These are phyloP conservation scores for Xiphias gladius DNA, from an alignment of 2,113 vertebrate species.

Conservation along the genomic window DNA sequence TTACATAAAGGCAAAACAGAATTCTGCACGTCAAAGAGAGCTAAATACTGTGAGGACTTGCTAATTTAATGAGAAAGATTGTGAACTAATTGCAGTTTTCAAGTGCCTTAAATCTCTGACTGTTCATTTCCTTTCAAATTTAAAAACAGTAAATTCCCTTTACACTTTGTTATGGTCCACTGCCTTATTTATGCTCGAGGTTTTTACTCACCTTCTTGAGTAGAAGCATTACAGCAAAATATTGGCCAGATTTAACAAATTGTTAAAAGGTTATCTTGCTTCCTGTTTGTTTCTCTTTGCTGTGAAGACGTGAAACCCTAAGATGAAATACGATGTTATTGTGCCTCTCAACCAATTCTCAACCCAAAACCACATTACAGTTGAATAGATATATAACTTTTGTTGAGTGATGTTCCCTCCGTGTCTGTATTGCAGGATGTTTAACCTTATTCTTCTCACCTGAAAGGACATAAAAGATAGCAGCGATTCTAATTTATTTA, in stretches of 20 bases:
- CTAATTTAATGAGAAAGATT: conserved; percentile 24
- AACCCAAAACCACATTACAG: conserved; percentile 48
- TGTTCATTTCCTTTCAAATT: conserved; percentile 23
- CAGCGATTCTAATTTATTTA: conserved; percentile 63
- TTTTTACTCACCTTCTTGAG: conserved; percentile 31
- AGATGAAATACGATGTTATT: conserved; percentile 36
- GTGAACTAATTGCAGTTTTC: conserved; percentile 38
- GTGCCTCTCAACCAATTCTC: conserved; percentile 40
- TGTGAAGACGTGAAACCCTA: neutral
- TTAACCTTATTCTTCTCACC: conserved; percentile 55
- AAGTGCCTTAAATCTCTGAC: conserved; percentile 3
- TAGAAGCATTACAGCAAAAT: neutral
- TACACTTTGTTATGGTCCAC: conserved; percentile 3
- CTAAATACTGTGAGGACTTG: neutral
- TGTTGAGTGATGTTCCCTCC: conserved; percentile 30
- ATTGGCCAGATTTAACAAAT: conserved; percentile 1
- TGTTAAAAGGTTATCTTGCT: conserved; percentile 9
- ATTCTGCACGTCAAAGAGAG: conserved; percentile 23
- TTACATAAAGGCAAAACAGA: conserved; percentile 17
- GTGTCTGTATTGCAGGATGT: conserved; percentile 26
- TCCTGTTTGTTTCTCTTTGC: neutral
- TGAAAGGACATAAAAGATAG: conserved; percentile 37
- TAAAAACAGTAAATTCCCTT: conserved; percentile 2
- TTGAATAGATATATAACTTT: conserved; percentile 32
- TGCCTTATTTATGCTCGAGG: conserved; percentile 13